Percentiles rank a stretch among this genome's conserved stretches.
Evolutionary conservation across 1,140 invertebrate genomes (phyloP).

Genomic region (Acyrthosiphon pisum): DNA sequence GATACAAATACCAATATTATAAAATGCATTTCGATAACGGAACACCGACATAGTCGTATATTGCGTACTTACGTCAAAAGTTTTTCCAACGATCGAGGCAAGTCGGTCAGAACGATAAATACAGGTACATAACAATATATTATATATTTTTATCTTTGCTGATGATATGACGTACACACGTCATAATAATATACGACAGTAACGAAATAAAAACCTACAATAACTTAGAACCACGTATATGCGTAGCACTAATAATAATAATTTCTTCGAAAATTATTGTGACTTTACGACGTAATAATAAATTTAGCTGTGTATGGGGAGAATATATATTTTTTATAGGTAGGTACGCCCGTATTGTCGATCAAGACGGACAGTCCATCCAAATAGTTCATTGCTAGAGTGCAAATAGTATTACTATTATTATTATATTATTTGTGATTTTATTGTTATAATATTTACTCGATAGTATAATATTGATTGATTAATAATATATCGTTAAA

Average conservation of each 20-base stretch:
- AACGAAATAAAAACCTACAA: background rate
- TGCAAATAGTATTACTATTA: background rate
- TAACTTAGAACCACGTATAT: too few relatives aligned
- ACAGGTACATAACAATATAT: background rate
- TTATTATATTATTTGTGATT: too few relatives aligned
- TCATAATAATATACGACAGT: too few relatives aligned
- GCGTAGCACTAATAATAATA: background rate
- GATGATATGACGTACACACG: background rate
- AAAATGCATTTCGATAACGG: background rate
- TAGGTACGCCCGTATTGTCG: background rate
- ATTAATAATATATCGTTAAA: background rate
- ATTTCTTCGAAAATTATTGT: background rate
- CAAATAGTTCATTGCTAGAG: background rate
- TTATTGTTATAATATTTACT: too few relatives aligned
- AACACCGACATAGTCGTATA: background rate
- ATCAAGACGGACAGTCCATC: background rate
- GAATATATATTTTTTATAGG: background rate
- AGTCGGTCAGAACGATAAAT: background rate
- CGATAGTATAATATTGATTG: too few relatives aligned
- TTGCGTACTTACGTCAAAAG: background rate
- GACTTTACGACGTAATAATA: background rate
- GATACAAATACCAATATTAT: background rate
- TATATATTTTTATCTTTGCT: background rate
- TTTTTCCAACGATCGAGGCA: background rate
- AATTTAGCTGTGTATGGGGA: background rate